Evolutionary conservation across 2,797 vertebrate species (phyloP).

Genomic region (Odontamblyopus rebecca): DNA sequence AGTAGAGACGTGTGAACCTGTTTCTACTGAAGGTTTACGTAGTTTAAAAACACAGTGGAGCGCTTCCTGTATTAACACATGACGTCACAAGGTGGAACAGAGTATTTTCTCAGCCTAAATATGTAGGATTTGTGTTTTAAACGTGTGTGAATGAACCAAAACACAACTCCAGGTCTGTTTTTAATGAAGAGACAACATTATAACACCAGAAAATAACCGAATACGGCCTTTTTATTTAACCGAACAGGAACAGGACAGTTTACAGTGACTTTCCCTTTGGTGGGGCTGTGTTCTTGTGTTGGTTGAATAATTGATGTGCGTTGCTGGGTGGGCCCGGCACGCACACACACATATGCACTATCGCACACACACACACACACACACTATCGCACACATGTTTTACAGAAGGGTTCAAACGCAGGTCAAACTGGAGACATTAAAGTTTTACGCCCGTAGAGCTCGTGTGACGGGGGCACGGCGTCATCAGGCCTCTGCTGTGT

Average conservation of each 20-base stretch:
- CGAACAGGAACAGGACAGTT: conserved; percentile 1
- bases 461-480: conserved; percentile 1
- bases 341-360: conserved; percentile 53
- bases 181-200: too few species aligned
- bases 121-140: too few species aligned
- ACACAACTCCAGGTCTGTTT: too few species aligned
- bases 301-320: conserved; percentile 71
- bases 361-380: conserved; percentile 34
- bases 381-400: conserved; percentile 33
- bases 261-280: conserved; percentile 15
- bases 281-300: not conserved
- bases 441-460: conserved; percentile 55
- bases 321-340: conserved; percentile 55
- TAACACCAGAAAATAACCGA: too few species aligned
- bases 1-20: too few species aligned
- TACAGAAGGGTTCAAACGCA: conserved; percentile 60
- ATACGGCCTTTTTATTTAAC: not conserved
- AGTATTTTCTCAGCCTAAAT: too few species aligned
- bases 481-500: too few species aligned
- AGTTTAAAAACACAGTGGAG: too few species aligned
- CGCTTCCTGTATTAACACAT: too few species aligned
- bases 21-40: too few species aligned
- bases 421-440: conserved; percentile 66
- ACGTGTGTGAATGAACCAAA: too few species aligned
- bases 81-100: too few species aligned